phyloP scores from a whole-genome alignment of 2,888 invertebrate species.

The Phragmatobia fuliginosa region DNA sequence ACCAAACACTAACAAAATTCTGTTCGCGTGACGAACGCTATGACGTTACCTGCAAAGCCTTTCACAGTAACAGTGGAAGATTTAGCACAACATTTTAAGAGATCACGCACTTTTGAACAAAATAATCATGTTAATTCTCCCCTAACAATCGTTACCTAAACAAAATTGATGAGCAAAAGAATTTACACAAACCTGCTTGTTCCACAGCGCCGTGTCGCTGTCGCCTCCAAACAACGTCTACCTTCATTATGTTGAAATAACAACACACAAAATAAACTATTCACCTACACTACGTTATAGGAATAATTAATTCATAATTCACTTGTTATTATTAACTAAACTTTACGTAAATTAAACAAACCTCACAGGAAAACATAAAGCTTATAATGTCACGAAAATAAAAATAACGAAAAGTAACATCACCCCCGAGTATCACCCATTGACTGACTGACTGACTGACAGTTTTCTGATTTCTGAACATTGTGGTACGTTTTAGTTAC shows the following conservation, averaged over 20 bases:
- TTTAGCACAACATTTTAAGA: not conserved
- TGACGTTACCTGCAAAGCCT: slow-evolving; percentile 25
- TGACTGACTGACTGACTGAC: slow-evolving; percentile 26
- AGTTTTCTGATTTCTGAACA: not conserved
- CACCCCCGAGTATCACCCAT: slow-evolving; percentile 58
- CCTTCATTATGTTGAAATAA: slow-evolving; percentile 80
- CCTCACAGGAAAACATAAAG: slow-evolving; percentile 63
- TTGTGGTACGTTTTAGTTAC: not conserved
- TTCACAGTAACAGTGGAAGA: slow-evolving; percentile 7
- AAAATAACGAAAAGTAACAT: slow-evolving; percentile 59
- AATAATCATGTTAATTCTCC: not conserved
- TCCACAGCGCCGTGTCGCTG: slow-evolving; percentile 74
- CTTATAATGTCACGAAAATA: slow-evolving; percentile 65
- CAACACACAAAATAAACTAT: slow-evolving; percentile 66
- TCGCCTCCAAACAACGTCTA: slow-evolving; percentile 76
- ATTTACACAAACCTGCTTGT: slow-evolving; percentile 76
- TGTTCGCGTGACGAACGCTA: slow-evolving; percentile 17
- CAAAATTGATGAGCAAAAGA: slow-evolving; percentile 16
- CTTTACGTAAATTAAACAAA: slow-evolving; percentile 55
- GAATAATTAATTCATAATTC: slow-evolving; percentile 52
- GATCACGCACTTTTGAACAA: not conserved
- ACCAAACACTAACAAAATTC: slow-evolving; percentile 13
- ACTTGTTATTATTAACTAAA: slow-evolving; percentile 55
- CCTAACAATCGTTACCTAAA: not conserved
- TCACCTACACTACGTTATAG: slow-evolving; percentile 49